Base-by-base conservation (phyloP, 2,113 vertebrate genomes). In the Burhinus bistriatus region DNA sequence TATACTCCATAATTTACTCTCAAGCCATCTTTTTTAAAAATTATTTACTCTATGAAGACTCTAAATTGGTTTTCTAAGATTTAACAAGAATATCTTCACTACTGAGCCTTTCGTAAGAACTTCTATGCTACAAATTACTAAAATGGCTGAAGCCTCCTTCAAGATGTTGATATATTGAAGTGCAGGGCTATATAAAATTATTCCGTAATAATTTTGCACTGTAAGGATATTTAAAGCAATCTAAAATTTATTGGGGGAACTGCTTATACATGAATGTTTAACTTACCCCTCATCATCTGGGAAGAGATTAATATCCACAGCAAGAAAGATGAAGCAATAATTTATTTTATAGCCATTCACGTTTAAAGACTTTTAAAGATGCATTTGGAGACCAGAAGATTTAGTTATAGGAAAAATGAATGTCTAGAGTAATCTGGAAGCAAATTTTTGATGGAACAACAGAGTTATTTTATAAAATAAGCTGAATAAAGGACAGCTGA, bases 351-450 rank as follows among this genome's bases (percentile, higher is more conserved):
- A 79, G 44, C 20, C 32, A 55, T 94, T 79, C 70, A 90, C 42
- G 22, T 79, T 89, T 91, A 81, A 95, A 87, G 73, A 91, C 17
- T 64, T 77, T 57, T 71, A 68, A 93, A 91, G 61, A 95, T 38
- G 34, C 69, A 81, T 91, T 89, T 59, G 66, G 55, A 91, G 62
- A 91, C 69, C 5, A n/a, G 49, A 72, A 72, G 20, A 72, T 70
- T 68, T 64, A 55, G 29, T 58, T 87, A 27, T 27, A 91, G 42
- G 52, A 87, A 91, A 66, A 13, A 82, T 7, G 27, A 89, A 88
- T 51, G 15, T 52, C 57, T 70, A 20, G 34, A 93, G 13, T 68
- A 42, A 83, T 47, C 26, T 59, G 6, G 23, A 87, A 94, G 38
- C 5, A 71, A 90, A 59, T 62, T 51, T 84, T 73, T 66, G 11